Conservation (phyloP, 2,113 vertebrate species). For the Lipophrys pholis region DNA sequence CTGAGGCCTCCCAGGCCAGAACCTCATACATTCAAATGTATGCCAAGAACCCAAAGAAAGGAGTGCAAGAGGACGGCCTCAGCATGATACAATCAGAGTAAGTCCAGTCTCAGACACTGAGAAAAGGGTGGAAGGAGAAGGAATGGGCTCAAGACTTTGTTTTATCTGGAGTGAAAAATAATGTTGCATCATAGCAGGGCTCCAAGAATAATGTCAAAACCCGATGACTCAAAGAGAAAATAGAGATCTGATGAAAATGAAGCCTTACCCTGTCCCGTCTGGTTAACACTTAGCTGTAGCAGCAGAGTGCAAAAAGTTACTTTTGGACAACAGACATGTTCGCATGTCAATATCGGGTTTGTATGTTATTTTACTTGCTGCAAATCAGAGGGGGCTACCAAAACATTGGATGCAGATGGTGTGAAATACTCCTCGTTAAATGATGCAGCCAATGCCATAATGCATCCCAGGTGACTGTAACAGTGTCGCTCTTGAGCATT, state of each 20-base stretch:
- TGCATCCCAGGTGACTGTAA: neutral
- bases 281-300: slow-evolving; percentile 23
- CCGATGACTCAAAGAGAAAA: slow-evolving; percentile 76
- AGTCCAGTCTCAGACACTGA: slow-evolving; percentile 38
- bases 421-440: slow-evolving; percentile 11
- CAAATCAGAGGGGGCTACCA: neutral
- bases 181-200: slow-evolving; percentile 66
- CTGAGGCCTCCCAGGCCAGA: slow-evolving; percentile 65
- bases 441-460: neutral
- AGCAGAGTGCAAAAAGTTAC: slow-evolving; percentile 24
- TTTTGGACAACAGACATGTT: slow-evolving; percentile 26
- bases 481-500: slow-evolving; percentile 15
- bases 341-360: slow-evolving; percentile 20
- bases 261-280: slow-evolving; percentile 52
- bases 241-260: slow-evolving; percentile 61
- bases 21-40: slow-evolving; percentile 48
- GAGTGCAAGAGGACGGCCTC: slow-evolving; percentile 28
- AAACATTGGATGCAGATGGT: slow-evolving; percentile 15
- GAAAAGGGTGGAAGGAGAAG: slow-evolving; percentile 16
- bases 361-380: slow-evolving; percentile 12
- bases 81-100: slow-evolving; percentile 51
- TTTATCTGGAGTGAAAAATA: slow-evolving; percentile 69
- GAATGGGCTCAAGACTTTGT: slow-evolving; percentile 52
- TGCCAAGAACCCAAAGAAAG: slow-evolving; percentile 45
- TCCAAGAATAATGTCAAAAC: slow-evolving; percentile 76